These are phyloP conservation scores for Eueremaeus valkanovi DNA, from an alignment of 2,888 invertebrate species.

Conservation along the genomic window DNA sequence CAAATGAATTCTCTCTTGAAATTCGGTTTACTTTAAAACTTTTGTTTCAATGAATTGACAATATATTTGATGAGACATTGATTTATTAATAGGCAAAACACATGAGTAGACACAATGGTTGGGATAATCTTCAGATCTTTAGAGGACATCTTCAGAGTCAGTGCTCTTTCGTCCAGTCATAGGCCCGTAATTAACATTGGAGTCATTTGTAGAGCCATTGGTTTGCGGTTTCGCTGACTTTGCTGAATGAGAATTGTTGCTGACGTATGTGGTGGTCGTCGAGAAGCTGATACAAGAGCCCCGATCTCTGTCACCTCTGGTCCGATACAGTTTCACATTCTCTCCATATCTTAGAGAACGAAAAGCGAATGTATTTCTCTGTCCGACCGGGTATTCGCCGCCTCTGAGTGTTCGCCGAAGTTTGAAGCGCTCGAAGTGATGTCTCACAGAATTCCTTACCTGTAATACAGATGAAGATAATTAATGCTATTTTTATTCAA, in stretches of 20 bases:
- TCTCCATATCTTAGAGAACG: conserved; percentile 42
- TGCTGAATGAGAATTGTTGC: not conserved
- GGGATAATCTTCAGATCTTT: not conserved
- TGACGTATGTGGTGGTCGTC: conserved; percentile 43
- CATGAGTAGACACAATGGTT: not conserved
- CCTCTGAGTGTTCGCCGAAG: conserved; percentile 49
- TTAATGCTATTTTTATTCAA: not conserved
- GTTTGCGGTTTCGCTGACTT: not conserved
- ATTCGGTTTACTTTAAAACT: too few relatives aligned
- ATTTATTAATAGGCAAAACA: too few relatives aligned
- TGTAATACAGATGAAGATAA: conserved; percentile 14
- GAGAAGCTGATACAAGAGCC: conserved; percentile 44
- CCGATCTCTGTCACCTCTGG: conserved; percentile 41
- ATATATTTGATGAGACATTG: too few relatives aligned
- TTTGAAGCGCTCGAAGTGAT: conserved; percentile 76
- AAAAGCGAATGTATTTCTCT: conserved; percentile 40
- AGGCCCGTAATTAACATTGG: not conserved
- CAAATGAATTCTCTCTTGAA: too few relatives aligned
- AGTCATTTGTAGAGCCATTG: conserved; percentile 5
- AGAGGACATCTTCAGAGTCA: too few relatives aligned
- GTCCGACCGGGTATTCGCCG: conserved; percentile 41
- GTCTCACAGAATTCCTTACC: conserved; percentile 69
- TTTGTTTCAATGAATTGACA: too few relatives aligned
- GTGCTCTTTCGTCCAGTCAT: not conserved
- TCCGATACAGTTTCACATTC: conserved; percentile 43